Percentiles rank a stretch among this genome's conserved stretches.
Conservation (phyloP, 2,113 vertebrate species). For the Centrocercus urophasianus region DNA sequence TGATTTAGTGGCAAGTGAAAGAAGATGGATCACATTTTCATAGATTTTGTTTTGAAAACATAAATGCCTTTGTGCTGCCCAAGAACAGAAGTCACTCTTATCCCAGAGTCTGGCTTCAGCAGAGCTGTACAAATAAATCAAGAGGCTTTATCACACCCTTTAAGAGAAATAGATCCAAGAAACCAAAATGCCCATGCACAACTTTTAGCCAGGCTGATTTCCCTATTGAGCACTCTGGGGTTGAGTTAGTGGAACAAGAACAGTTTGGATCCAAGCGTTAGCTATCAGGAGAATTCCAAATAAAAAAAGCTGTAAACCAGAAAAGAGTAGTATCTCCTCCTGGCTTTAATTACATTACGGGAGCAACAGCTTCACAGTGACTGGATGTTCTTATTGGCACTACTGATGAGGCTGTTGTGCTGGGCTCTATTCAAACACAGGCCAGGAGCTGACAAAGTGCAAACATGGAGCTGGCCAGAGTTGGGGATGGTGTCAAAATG, state of each 20-base stretch:
- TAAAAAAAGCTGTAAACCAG: not conserved
- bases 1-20: not conserved
- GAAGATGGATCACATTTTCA: not conserved
- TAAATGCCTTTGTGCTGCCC: not conserved
- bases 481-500: not conserved
- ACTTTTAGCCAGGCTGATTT: not conserved
- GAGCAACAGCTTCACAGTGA: not conserved
- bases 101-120: not conserved
- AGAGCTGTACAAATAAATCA: not conserved
- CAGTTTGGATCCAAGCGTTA: not conserved
- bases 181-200: not conserved
- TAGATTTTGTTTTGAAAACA: not conserved
- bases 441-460: not conserved
- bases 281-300: not conserved
- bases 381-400: not conserved
- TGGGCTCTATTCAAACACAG: not conserved
- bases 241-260: not conserved
- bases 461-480: not conserved
- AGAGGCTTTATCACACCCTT: not conserved
- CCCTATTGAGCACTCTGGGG: not conserved
- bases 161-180: conserved; percentile 1
- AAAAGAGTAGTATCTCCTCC: not conserved
- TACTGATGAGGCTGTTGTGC: not conserved
- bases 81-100: not conserved
- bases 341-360: not conserved